Base-by-base conservation (phyloP, 1,140 invertebrate species). In the Eupristina koningsbergeri region DNA sequence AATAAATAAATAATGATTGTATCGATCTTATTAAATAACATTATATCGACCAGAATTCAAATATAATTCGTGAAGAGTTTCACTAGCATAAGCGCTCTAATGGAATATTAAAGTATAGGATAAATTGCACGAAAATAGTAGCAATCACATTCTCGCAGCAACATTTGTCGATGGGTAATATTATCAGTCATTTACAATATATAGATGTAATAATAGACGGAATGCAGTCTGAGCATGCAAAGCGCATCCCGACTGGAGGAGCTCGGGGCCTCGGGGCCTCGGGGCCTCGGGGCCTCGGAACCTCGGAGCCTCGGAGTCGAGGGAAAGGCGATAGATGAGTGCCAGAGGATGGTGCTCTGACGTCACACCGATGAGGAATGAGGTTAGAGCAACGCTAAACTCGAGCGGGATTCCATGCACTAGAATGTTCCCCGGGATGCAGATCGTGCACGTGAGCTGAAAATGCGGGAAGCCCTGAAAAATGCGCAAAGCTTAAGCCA, bases 321-420 rank as follows among this genome's bases (percentile, higher is more conserved):
- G 89, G 87, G 91, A 91, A 92, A 92, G 90, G 89, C 88, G 61
- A 45, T 36, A 26, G 26, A 11, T 3, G 58, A 81, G 63, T 58
- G 22, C 53, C 22, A 58, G 58, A 77, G n/a, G 75, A 58, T 17
- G 75, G 5, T 26, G 63, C 58, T 75, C 61, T 91, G 90, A 91
- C 91, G 91, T 92, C 90, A 92, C 73, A n/a, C n/a, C n/a, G n/a
- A n/a, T 83, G 76, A 85, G 86, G 88, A 92, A 91, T 87, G 90
- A 91, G 91, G 90, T 89, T 91, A 91, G 89, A 85, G 81, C 84
- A 84, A 88, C 84, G 87, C 81, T 45, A 31, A 84, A 80, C 69
- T 84, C 73, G 73, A 64, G 39, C 80, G 39, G 73, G 39, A 76
- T 76, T 61, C 50, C 76, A 41, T 50, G 39, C 45, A 53, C 7